Evolutionary conservation across 2,888 invertebrate species (phyloP), one percentile per base, ranked within the genome.

Genomic region (Hyalella azteca): DNA sequence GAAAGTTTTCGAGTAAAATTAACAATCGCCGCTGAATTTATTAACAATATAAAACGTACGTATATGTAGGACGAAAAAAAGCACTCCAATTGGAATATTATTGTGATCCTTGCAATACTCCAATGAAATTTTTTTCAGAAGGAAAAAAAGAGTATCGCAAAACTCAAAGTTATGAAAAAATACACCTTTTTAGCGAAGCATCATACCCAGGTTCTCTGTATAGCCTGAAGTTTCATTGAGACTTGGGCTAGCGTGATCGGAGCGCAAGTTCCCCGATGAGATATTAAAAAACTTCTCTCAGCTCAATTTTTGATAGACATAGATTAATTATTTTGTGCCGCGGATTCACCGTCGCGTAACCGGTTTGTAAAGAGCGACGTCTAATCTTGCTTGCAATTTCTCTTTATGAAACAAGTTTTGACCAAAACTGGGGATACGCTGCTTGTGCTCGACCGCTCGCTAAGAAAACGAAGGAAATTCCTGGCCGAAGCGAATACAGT

Each of bases 301-400:
- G 66, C 66, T 32, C 66, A 66, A 66, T 66, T 66, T 66, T 32
- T 66, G 66, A 66, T 66, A 36, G 66, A 66, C 66, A 36, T 36
- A 15, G 66, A 66, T 66, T 66, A 66, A 66, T 66, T 66, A 66
- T 66, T 66, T 66, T 36, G 36, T 36, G 36, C 66, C 19, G 7
- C 4, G 66, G 36, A 66, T 36, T 66, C 66, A 66, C 32, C 66
- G 36, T 32, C 19, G 66, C 66, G 66, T 36, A 66, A 36, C 66
- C 36, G 36, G 36, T 66, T 66, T 36, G 66, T 66, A 54, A 54
- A 54, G 54, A 54, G 54, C 29, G 54, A 54, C 5, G 54, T 7
- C 7, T 26, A 29, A 54, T 54, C 54, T 54, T 26, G 9, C 54
- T 54, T 54, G 26, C 26, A 54, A 54, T 54, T 54, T 54, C 54